Base-by-base conservation (phyloP, 2,888 invertebrate genomes). In the Teleiodes luculella region DNA sequence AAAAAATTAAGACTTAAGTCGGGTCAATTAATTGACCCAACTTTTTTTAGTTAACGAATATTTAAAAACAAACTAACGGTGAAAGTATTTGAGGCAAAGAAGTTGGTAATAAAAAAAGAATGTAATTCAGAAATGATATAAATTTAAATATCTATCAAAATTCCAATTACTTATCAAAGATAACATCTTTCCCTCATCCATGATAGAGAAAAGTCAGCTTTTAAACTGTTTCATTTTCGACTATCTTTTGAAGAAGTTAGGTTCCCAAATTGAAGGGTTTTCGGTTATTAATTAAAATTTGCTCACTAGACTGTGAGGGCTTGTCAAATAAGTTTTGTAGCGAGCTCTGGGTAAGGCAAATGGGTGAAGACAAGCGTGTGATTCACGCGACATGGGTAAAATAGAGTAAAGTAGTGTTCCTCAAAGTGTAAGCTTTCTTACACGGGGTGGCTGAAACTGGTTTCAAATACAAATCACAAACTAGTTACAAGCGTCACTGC, bases 221-320 rank as follows among this genome's bases (percentile, higher is more conserved):
- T 16, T 24, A 43, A 43, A 8, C 5, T 43, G 7, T 11, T n/a
- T 43, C 24, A 43, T 43, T 43, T 43, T 24, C 11, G 24, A 24
- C 24, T 43, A 24, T 43, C 41, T 43, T 11, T 10, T 8, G 4
- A 11, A 4, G 4, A 10, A 4, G 20, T 13, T 43, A 11, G 41
- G 20, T 16, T 37, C 16, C 2, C 11, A 2, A 14, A 31, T 46
- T 36, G 35, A 16, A 35, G 16, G 33, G 16, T 33, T 18, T 49
- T 45, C 39, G 18, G n/a, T 46, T 47, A 55, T 55, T 78, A 76
- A 77, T 79, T 74, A 76, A 70, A 73, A 72, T 63, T 67, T 70
- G 71, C 56, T 63, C 74, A 70, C 62, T 64, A 75, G 80, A 79
- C 75, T 76, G 76, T 80, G 65, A 80, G 78, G 77, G 78, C 78